Base-by-base conservation (phyloP, 2,888 invertebrate genomes). In the Incurvaria masculella region DNA sequence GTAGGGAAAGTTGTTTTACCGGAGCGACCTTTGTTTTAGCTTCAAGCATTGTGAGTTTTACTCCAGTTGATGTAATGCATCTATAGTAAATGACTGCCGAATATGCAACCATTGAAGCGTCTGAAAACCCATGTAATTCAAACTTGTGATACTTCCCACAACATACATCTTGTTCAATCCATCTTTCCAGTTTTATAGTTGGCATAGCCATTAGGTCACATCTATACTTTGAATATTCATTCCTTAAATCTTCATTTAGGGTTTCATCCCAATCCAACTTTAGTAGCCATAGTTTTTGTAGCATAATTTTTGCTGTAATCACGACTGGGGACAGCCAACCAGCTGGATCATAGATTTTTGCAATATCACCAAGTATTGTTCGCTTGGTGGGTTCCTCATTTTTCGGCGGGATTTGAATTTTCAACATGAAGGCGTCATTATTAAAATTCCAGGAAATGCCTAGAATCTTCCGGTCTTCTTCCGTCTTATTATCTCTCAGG, bases 101-200 rank as follows among this genome's bases (percentile, higher is more conserved):
- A 21, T 55, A 56, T 5, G 59, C 59, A 21, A 23, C 44, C 18
- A 48, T 47, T 2, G 55, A 56, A 2, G 58, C 56, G 48, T 59
- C 59, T 2, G 50, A 53, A 52, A 57, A 61, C 2, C 57, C 57
- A 46, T 56, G 56, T 18, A 61, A 20, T 47, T 56, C 44, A 3
- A 54, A 26, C n/a, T 17, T 43, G 10, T 4, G 10, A 18, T 59
- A 45, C 59, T 68, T 48, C 3, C 14, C 33, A 14, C 14, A 4
- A 14, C 14, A 3, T 14, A n/a, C 14, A 4, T 11, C 14, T n/a
- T 33, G 33, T 14, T 33, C 33, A 14, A 33, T 11, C 41, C 41
- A 41, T 3, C 41, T n/a, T 16, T 41, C n/a, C 11, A 41, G 41
- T 19, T 41, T 10, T 6, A 41, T 41, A 8, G 4, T 8, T 4